Evolutionary conservation across 1,140 invertebrate species (phyloP).

Genomic region (Zaprionus ghesquierei): DNA sequence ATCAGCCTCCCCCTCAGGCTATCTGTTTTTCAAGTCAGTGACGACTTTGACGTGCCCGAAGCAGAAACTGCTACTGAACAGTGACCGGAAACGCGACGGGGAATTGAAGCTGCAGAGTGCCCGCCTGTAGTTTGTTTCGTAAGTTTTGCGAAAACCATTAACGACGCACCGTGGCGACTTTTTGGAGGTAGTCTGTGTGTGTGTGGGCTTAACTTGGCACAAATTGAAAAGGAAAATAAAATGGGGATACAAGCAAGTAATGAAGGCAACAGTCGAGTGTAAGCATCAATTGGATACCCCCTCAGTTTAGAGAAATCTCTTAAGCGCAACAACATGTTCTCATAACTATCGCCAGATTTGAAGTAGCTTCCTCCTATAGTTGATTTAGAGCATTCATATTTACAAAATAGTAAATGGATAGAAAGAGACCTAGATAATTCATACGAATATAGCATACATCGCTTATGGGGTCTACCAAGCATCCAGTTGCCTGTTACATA

Average conservation of each 20-base stretch:
- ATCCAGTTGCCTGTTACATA: neutral
- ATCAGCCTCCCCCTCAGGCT: neutral
- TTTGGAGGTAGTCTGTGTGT: slow-evolving; percentile 21
- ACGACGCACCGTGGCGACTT: slow-evolving; percentile 64
- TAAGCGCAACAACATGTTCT: no score
- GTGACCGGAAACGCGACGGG: neutral
- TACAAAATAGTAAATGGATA: neutral
- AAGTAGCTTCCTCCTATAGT: no score
- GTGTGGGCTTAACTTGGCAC: slow-evolving; percentile 23
- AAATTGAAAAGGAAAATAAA: slow-evolving; percentile 66
- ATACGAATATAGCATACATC: neutral
- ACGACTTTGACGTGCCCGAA: slow-evolving; percentile 43
- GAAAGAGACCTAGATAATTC: neutral
- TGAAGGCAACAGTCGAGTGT: neutral
- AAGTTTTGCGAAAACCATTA: slow-evolving; percentile 76
- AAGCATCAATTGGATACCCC: no score
- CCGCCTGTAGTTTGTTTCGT: slow-evolving; percentile 70
- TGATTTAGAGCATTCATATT: no score
- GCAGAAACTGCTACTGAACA: neutral
- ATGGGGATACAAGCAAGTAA: neutral
- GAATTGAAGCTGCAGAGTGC: slow-evolving; percentile 12
- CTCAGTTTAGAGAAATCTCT: no score
- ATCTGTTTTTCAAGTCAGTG: slow-evolving; percentile 22
- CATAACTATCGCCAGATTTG: no score
- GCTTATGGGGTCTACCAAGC: no score